Percentiles rank a stretch among this genome's conserved stretches.
Evolutionary conservation across 2,888 invertebrate species (phyloP).

Genomic region (Athalia cordata): DNA sequence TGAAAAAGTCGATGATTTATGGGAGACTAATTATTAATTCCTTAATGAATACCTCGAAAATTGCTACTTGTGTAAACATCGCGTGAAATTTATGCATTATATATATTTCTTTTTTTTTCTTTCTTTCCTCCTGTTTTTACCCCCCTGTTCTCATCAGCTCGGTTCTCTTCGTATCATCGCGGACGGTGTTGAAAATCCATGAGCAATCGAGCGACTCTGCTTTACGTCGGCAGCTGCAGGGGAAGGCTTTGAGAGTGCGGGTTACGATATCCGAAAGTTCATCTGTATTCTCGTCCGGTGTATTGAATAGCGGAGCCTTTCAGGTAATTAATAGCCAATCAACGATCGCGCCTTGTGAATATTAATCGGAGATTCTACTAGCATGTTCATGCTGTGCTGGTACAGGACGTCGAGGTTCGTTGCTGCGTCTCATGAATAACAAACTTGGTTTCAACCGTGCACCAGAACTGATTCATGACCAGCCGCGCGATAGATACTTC

Average conservation of each 20-base stretch:
- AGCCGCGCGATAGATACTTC: slow-evolving; percentile 42
- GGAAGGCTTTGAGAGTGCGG: not conserved
- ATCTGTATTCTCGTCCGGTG: slow-evolving; percentile 68
- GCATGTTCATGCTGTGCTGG: slow-evolving; percentile 17
- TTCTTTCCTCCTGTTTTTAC: not conserved
- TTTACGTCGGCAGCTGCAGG: not conserved
- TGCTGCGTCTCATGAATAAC: slow-evolving; percentile 44
- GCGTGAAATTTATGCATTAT: slow-evolving; percentile 27
- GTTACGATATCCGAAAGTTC: slow-evolving; percentile 60
- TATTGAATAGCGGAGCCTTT: slow-evolving; percentile 56
- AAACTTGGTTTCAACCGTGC: slow-evolving; percentile 28
- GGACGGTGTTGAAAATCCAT: slow-evolving; percentile 36
- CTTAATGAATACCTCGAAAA: slow-evolving; percentile 40
- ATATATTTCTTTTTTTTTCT: not conserved
- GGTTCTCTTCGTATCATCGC: not conserved
- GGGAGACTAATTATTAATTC: slow-evolving; percentile 25
- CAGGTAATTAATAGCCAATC: slow-evolving; percentile 70
- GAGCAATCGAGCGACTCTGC: slow-evolving; percentile 8
- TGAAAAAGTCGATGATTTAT: not conserved
- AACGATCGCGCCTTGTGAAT: slow-evolving; percentile 65
- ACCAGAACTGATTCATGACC: slow-evolving; percentile 40
- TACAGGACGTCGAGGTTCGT: slow-evolving; percentile 2
- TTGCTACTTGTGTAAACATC: slow-evolving; percentile 45
- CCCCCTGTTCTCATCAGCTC: not conserved
- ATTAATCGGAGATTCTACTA: slow-evolving; percentile 60